These are phyloP conservation scores for Lipophrys pholis DNA, from an alignment of 2,113 vertebrate species.

Conservation along the genomic window DNA sequence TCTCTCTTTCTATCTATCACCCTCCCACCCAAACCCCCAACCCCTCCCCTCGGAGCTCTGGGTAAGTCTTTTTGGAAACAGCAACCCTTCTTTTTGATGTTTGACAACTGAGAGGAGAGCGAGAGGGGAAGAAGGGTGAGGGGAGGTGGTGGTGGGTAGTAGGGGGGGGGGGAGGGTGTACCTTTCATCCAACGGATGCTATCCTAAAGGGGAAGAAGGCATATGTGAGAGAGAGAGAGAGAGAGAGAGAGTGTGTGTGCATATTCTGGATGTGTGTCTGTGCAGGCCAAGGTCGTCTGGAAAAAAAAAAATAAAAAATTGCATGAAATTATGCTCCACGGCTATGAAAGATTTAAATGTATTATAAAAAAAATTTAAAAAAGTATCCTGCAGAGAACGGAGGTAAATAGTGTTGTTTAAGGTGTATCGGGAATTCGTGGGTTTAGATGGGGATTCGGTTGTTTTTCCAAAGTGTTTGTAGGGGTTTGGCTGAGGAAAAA, in stretches of 20 bases:
- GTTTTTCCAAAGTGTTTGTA: no score
- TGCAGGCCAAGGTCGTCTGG: conserved; percentile 8
- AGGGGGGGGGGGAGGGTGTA: conserved; percentile 31
- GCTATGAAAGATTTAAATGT: conserved; percentile 14
- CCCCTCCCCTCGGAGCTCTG: conserved; percentile 48
- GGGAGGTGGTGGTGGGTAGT: conserved; percentile 12
- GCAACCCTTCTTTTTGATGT: conserved; percentile 77
- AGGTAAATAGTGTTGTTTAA: not conserved
- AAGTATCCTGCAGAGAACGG: not conserved
- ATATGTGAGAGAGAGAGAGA: conserved; percentile 21
- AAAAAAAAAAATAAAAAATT: not conserved
- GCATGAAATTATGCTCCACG: not conserved
- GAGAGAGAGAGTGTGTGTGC: conserved; percentile 13
- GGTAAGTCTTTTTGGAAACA: conserved; percentile 70
- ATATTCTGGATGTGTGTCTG: conserved; percentile 18
- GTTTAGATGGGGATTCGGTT: no score
- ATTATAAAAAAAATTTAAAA: not conserved
- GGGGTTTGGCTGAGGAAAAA: no score
- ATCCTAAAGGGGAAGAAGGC: conserved; percentile 57
- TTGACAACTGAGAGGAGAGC: conserved; percentile 68
- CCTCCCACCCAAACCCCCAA: not conserved
- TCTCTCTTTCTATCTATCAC: conserved; percentile 42
- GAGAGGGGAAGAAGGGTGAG: conserved; percentile 40
- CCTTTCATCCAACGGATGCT: conserved; percentile 73
- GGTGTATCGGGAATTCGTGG: no score